Evolutionary conservation across 2,797 vertebrate species (phyloP).

Genomic region (Gila robusta): DNA sequence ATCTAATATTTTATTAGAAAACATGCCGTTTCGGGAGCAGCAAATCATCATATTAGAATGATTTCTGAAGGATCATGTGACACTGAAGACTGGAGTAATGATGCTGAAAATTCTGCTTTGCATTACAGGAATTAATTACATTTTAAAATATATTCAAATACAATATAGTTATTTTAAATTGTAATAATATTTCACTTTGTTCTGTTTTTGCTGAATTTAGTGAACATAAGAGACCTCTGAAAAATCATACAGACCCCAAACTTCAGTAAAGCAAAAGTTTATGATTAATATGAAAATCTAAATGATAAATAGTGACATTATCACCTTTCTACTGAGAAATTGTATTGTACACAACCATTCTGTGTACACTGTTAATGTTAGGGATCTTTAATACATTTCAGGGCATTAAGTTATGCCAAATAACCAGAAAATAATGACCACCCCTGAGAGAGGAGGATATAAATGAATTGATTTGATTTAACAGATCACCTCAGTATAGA

Average conservation of each 20-base stretch:
- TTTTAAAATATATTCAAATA: background rate
- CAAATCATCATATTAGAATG: background rate
- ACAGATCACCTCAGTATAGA: constrained; percentile 80
- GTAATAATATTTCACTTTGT: too few relatives aligned
- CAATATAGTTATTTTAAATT: background rate
- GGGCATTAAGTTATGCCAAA: background rate
- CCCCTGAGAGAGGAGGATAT: background rate
- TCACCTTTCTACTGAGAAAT: too few relatives aligned
- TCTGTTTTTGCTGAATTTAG: too few relatives aligned
- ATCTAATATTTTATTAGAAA: background rate
- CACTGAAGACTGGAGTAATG: too few relatives aligned
- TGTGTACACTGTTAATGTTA: background rate
- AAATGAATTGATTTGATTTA: background rate
- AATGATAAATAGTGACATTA: too few relatives aligned
- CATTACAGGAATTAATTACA: too few relatives aligned
- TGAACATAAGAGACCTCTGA: too few relatives aligned
- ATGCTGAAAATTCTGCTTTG: too few relatives aligned
- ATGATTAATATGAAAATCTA: too few relatives aligned
- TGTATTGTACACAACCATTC: background rate
- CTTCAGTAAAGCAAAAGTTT: background rate
- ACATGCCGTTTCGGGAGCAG: background rate
- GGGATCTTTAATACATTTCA: background rate
- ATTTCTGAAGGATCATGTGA: background rate
- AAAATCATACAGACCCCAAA: background rate
- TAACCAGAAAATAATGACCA: background rate